Base-by-base conservation (phyloP, 2,797 vertebrate species). In the Anguilla pacifica region DNA sequence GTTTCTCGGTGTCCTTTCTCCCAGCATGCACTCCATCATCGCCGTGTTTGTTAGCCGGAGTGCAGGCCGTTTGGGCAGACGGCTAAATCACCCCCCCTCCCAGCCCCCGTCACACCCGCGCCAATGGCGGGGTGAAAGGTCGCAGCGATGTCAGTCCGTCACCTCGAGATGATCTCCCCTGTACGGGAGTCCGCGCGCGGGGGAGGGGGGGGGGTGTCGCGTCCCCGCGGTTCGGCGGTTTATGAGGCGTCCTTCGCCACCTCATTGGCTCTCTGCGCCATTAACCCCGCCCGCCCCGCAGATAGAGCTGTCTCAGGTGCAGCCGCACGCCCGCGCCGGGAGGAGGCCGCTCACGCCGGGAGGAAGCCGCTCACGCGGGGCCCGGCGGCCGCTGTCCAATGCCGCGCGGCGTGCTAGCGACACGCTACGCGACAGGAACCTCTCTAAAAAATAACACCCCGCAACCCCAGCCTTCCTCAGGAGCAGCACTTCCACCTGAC, bases 171-270 rank as follows among this genome's bases (percentile, higher is more conserved):
- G 83, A 43, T 85, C 53, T 61, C 57, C 15, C 28, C 15, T 0
- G 28, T 25, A 57, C n/a, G 51, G 49, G 51, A 39, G 46, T 22
- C 3, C 46, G 53, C 55, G 17, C 5, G 17, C 67, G n/a, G 79
- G 51, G 61, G 31, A 1, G 35, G 35, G 1, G 35, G 35, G 81
- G 85, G 87, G 46, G 2, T 79, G 86, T 87, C 83, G 0, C 6
- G 49, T 87, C 49, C 53, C 31, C 49, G 70, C n/a, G 77, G 46
- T 31, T 85, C 85, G 84, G 79, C 83, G 83, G 90, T 92, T 91
- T 92, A 92, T 90, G 88, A 89, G 89, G 89, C 91, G 90, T 91
- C 91, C 51, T 87, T 81, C 86, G 72, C 89, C 90, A 91, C 89
- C 89, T 88, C 88, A 88, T 91, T 90, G 91, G 93, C 89, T 90